Base-by-base conservation (phyloP, 1,140 invertebrate species). In the Drosophila kikkawai region DNA sequence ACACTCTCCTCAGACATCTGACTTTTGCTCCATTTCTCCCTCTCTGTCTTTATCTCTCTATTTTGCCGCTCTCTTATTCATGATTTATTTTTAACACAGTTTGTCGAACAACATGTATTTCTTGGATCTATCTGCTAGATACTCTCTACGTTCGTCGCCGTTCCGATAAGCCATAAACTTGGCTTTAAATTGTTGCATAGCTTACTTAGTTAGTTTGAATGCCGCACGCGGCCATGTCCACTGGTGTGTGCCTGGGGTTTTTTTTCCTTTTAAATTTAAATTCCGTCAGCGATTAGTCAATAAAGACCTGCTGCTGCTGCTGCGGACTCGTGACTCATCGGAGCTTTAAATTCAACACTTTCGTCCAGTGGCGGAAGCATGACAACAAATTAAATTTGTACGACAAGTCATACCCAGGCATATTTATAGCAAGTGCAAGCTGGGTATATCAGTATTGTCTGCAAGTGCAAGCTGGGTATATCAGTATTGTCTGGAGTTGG, bases 61-160 rank as follows among this genome's bases (percentile, higher is more conserved):
- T 36, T 75, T 80, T 69, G 17, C 4, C 15, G 22, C 66, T 56
- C 71, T 86, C 79, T 88, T 90, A 82, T 84, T 90, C 85, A 82
- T 85, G 80, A 76, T 90, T 90, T 90, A 90, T 90, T 90, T 90
- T 80, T 90, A 90, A 68, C 79, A 68, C 79, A 78, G 64, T 83
- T 56, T 81, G 65, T 82, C 82, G 67, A 79, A 75, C 53, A 74
- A 79, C 58, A 74, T 61, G 37, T 68, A 12, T 69, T 61, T 82
- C 45, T 70, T 64, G 58, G 44, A 64, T 80, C 69, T 47, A 71
- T 83, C 51, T 26, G 42, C 17, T 13, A 37, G 29, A 69, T 60
- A 44, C 55, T 45, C 47, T 51, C 44, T 22, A 44, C 29, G 22
- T 34, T 42, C n/a, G 15, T 36, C 26, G 60, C 22, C 65, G 45